Base-by-base conservation (phyloP, 2,113 vertebrate species). In the Lasiurus cinereus region DNA sequence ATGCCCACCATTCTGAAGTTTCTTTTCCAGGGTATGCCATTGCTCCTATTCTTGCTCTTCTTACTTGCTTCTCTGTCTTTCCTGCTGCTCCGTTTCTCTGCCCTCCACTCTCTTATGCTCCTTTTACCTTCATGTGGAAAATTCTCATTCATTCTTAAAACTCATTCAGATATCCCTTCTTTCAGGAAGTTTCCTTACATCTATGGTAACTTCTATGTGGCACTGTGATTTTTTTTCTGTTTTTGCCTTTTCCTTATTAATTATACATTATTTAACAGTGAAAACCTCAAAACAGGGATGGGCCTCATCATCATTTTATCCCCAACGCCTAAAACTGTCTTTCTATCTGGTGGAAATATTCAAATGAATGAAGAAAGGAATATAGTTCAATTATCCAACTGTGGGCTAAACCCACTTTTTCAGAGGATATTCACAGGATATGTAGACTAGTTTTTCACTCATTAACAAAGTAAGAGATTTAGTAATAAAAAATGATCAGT, bases 1-100 rank as follows among this genome's bases (percentile, higher is more conserved):
- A n/a, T 1, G 1, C 13, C 19, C 22, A 29, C n/a, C 5, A 9
- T 33, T 59, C 36, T 29, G 43, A 83, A n/a, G 43, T 54, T 27
- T 31, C 48, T 24, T 52, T 46, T n/a, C 2, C 22, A 46, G 1
- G 0, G 21, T n/a, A 14, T 0, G 8, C 12, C 11, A 0, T 43
- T 4, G 11, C 43, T 78, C 16, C 24, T 22, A 8, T 8, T 73
- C 10, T 43, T n/a, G 7, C 5, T 48, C 31, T 82, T 80, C 24
- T 64, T 31, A 14, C 6, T 50, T 31, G n/a, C 15, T 24, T 54
- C 52, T 80, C 56, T 22, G 1, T 54, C 27, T 85, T 29, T 70
- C 43, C 54, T 36, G 52, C 15, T 18, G 3, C 43, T 89, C 15
- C 33, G 52, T 29, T 48, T 56, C 21, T 67, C 39, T 27, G n/a